Base-by-base conservation (phyloP, 2,113 vertebrate genomes). In the Struthio camelus region DNA sequence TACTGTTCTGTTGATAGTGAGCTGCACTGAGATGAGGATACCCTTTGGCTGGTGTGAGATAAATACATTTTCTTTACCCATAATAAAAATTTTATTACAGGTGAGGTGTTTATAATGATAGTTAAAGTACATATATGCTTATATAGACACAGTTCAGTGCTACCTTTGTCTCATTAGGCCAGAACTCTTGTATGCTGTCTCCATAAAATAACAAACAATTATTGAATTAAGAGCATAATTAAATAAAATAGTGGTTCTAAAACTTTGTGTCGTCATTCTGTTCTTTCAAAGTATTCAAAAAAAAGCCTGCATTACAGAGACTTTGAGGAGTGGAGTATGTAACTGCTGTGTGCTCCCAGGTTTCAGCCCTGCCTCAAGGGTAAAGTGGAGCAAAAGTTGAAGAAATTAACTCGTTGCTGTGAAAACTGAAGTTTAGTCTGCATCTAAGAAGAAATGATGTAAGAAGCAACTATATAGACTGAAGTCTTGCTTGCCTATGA, bases 171-270 rank as follows among this genome's bases (percentile, higher is more conserved):
- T 87, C 16, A 32, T n/a, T 65, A 77, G 62, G 24, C 48, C 54
- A 72, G 38, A 7, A 11, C 5, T 50, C 27, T 85, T 1, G 0
- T 12, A 56, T 34, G 36, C 44, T 76, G 6, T 71, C 70, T 79
- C 61, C 36, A 23, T 24, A 50, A 38, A 80, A 50, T 46, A 64
- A 34, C 48, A 25, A 56, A 28, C 13, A 50, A 19, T 50, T 87
- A 2, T 24, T 86, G 77, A 89, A 62, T 78, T 48, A 66, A 0
- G 1, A 48, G 3, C 58, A 28, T 3, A 5, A 1, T 1, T 53
- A 78, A 89, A 79, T 81, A 67, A 71, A 81, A 66, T 20, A 32
- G 15, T 1, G 1, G 9, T 18, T 79, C 16, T 59, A 13, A 85
- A 89, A 76, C 59, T 18, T 38, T 67, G 1, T 13, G 7, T 75